Conservation (phyloP, 2,888 invertebrate genomes). For the Dascillus cervinus region DNA sequence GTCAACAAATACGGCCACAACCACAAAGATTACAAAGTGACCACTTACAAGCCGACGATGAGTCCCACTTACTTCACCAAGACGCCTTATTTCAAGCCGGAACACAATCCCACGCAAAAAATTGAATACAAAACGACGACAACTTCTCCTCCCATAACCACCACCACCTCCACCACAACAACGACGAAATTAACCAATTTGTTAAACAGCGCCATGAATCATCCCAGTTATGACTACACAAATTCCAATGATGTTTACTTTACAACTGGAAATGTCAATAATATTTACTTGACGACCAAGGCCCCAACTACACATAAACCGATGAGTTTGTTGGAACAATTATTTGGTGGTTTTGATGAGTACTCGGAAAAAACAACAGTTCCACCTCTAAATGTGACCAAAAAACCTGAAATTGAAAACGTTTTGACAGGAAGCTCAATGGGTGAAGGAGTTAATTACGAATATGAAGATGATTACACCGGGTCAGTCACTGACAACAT, state of each 20-base stretch:
- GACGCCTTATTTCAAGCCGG: constrained; percentile 23
- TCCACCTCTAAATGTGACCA: constrained; percentile 20
- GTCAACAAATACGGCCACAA: constrained; percentile 50
- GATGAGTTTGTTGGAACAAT: constrained; percentile 40
- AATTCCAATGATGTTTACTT: constrained; percentile 23
- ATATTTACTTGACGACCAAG: constrained; percentile 17
- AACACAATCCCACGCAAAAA: constrained; percentile 15
- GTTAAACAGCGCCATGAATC: constrained; percentile 33
- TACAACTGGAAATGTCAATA: constrained; percentile 25
- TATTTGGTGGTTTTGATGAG: constrained; percentile 40
- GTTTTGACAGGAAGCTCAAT: constrained; percentile 27
- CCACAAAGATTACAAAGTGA: constrained; percentile 37
- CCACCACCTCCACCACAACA: constrained; percentile 20
- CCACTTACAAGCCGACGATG: constrained; percentile 35
- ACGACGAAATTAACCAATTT: constrained; percentile 31
- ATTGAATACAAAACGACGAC: constrained; percentile 24
- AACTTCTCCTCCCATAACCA: constrained; percentile 21
- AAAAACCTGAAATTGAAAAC: constrained; percentile 24
- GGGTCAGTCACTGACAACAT: constrained; percentile 29
- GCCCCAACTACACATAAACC: constrained; percentile 34
- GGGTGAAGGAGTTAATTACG: constrained; percentile 28
- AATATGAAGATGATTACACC: constrained; percentile 32
- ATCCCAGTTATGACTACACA: constrained; percentile 31
- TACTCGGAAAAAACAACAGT: constrained; percentile 25
- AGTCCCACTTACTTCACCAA: constrained; percentile 36